Evolutionary conservation across 2,888 invertebrate genomes (phyloP), one percentile per base, ranked within the genome.

Genomic region (Yponomeuta cagnagella): DNA sequence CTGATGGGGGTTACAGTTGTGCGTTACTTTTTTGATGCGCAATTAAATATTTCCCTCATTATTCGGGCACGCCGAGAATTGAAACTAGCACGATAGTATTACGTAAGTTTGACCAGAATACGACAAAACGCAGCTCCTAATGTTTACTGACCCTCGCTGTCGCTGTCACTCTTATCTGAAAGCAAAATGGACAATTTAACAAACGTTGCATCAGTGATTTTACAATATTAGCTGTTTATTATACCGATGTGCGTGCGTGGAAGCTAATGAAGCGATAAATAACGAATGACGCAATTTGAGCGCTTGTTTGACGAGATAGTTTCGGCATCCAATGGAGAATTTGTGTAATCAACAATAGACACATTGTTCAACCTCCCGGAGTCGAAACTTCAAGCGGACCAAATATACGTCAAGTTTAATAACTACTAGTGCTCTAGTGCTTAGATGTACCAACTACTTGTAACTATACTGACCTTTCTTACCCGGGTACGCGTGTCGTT

Each of bases 131-230:
- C 84, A 84, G 84, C 84, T 81, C 77, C 75, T 73, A 77, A 79
- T 76, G 74, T 82, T 95, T 95, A 97, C 93, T 97, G 97, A 93
- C 97, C 97, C 94, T 97, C 97, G 92, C 97, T 97, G 93, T 97
- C 97, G 93, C 96, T 97, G 95, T 97, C 97, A 93, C 97, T 97
- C 93, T 97, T 97, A 94, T 97, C 97, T 97, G 94, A 75, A 94
- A 95, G 76, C 77, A 79, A 80, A 80, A 78, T 58, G 8, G 48
- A 2, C 71, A 77, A 70, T 71, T 37, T 70, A 58, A 68, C 74
- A 71, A 72, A 70, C 73, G 78, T 77, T 74, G 72, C 72, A 74
- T 75, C 73, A 77, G 71, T 70, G 63, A 71, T 72, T 75, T 75
- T 76, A 77, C 74, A 6, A 9, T 48, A 69, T n/a, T 15, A 63